Base-by-base conservation (phyloP, 2,888 invertebrate genomes). In the Ligdia adustata region DNA sequence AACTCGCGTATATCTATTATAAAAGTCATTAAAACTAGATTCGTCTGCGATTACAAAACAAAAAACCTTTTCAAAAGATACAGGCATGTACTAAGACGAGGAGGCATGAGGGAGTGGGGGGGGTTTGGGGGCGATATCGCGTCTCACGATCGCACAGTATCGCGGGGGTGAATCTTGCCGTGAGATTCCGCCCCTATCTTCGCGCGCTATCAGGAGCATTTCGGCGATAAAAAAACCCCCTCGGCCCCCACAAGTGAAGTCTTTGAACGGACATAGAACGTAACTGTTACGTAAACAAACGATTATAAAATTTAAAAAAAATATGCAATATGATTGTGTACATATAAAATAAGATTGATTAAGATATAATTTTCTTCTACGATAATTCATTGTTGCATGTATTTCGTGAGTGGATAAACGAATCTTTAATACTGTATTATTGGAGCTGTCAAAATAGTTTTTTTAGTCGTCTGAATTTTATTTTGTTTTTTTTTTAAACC, bases 1-100 rank as follows among this genome's bases (percentile, higher is more conserved):
- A 37, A 51, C 58, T 57, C 64, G 59, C 72, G 70, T 71, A 65
- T 69, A 70, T 64, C 73, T 73, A 73, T 73, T 72, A 71, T 64
- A 69, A 73, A 77, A 78, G 76, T 76, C 77, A 78, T 79, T 79
- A 79, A 74, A 79, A 74, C 66, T 66, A 73, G 82, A 83, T 83
- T 59, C 67, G 60, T 54, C 52, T 24, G 57, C 60, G 83, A 83
- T 82, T 75, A 68, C 54, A 57, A 62, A 75, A 6, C 71, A 75
- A 77, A 79, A 78, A 81, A 67, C 69, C 72, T 76, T 80, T 76
- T 79, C 69, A 72, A 76, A 76, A 79, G 82, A 82, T 80, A 81
- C 73, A 72, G 75, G 68, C 77, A 69, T 74, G 71, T 65, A 69
- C 66, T 70, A 62, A 64, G 65, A 63, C 38, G 65, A 55, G 16